Conservation (phyloP, 2,797 vertebrate species). For the Pseudomugil gertrudae region DNA sequence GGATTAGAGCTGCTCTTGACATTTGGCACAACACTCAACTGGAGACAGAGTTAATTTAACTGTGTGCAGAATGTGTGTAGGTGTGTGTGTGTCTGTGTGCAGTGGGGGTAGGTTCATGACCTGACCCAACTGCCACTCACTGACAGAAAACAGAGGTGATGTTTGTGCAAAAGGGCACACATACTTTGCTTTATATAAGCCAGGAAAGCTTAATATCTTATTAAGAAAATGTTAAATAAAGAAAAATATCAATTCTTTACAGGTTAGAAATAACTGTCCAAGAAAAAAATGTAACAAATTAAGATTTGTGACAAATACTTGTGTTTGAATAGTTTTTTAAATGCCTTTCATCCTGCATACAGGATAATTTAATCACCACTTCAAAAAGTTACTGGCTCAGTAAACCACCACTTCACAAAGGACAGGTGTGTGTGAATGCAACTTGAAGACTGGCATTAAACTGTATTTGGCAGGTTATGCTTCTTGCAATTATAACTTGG, state of each 20-base stretch:
- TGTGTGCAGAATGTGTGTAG: conserved; percentile 48
- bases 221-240: too few species aligned
- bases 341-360: not conserved
- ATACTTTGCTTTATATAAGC: not conserved
- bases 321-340: not conserved
- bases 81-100: not conserved
- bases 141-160: conserved; percentile 31
- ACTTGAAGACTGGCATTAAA: not conserved
- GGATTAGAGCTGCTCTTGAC: conserved; percentile 77
- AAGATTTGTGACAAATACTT: not conserved
- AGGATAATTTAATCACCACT: not conserved
- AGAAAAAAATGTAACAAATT: conserved; percentile 4
- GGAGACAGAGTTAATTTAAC: conserved; percentile 74
- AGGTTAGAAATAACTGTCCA: not conserved
- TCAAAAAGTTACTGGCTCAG: not conserved
- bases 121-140: conserved; percentile 44
- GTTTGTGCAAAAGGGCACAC: conserved; percentile 19
- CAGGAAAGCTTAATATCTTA: too few species aligned
- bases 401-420: not conserved
- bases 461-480: not conserved
- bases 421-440: not conserved
- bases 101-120: conserved; percentile 40
- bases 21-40: conserved; percentile 76
- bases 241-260: not conserved
- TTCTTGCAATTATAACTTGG: not conserved